phyloP scores from a whole-genome alignment of 2,888 invertebrate genomes.

The Amphipyra berbera region DNA sequence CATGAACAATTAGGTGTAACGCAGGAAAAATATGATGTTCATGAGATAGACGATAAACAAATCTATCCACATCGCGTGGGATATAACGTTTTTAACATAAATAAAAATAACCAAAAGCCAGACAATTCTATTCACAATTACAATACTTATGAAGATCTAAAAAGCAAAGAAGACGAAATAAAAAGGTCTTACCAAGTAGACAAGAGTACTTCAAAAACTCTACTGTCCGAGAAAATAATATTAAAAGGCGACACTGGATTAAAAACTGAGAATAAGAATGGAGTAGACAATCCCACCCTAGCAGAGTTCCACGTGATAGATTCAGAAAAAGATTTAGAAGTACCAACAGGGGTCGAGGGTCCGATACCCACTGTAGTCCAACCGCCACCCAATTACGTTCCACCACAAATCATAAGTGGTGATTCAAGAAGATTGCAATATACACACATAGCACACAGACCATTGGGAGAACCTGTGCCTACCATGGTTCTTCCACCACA shows the following conservation, averaged over 20 bases:
- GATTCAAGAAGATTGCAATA: constrained; percentile 23
- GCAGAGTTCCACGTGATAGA: constrained; percentile 82
- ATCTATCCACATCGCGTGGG: constrained; percentile 2
- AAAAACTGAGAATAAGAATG: constrained; percentile 14
- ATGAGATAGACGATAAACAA: constrained; percentile 3
- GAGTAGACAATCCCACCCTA: constrained; percentile 72
- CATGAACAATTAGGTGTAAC: constrained; percentile 35
- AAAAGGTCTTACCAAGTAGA: constrained; percentile 30
- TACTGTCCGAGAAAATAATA: constrained; percentile 14
- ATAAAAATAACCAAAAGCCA: constrained; percentile 14
- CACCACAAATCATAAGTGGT: constrained; percentile 30
- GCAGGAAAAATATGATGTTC: neutral
- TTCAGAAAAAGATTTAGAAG: constrained; percentile 83
- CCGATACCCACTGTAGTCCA: constrained; percentile 77
- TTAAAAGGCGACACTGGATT: neutral
- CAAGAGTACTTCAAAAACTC: neutral
- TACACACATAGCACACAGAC: constrained; percentile 6
- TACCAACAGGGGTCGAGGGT: constrained; percentile 85
- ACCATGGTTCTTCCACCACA: neutral
- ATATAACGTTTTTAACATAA: neutral
- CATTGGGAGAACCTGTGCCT: neutral
- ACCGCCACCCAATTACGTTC: constrained; percentile 75
- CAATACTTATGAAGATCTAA: constrained; percentile 6
- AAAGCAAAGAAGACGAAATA: constrained; percentile 13
- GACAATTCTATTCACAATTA: constrained; percentile 6